These are phyloP conservation scores for Pseudorhombus dupliciocellatus DNA, from an alignment of 2,113 vertebrate genomes.

Conservation along the genomic window DNA sequence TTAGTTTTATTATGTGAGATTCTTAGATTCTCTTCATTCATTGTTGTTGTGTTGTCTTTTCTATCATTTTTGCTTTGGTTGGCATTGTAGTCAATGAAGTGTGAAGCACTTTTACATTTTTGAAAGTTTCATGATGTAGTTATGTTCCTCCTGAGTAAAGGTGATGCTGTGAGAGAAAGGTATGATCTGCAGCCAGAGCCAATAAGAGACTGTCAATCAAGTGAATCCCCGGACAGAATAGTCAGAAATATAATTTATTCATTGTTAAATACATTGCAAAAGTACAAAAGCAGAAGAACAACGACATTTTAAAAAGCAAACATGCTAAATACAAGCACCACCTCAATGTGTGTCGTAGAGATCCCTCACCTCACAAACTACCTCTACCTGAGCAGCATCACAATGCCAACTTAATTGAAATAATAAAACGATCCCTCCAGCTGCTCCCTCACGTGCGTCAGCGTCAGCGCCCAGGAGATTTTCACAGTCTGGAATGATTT, in stretches of 20 bases:
- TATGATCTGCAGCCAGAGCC: background rate
- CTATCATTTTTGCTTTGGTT: no score
- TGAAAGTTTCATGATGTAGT: no score
- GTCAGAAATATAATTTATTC: constrained; percentile 58
- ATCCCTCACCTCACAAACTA: background rate
- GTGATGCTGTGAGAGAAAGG: background rate
- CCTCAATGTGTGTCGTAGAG: background rate
- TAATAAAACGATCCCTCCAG: constrained; percentile 7
- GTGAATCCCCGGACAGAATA: background rate
- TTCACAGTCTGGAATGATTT: constrained; percentile 61
- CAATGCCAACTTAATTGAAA: background rate
- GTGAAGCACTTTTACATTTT: background rate
- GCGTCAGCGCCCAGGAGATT: constrained; percentile 15
- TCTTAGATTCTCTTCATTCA: no score
- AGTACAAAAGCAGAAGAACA: constrained; percentile 52
- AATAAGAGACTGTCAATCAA: background rate
- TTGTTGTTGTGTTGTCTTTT: no score
- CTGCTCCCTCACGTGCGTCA: constrained; percentile 1
- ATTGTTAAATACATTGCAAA: constrained; percentile 33
- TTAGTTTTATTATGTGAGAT: no score
- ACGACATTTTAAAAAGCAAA: constrained; percentile 21
- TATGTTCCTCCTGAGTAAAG: background rate
- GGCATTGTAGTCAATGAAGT: no score
- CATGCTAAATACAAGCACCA: background rate
- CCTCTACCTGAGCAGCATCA: constrained; percentile 14